phyloP scores from a whole-genome alignment of 2,797 vertebrate genomes.

The Agapornis canus region DNA sequence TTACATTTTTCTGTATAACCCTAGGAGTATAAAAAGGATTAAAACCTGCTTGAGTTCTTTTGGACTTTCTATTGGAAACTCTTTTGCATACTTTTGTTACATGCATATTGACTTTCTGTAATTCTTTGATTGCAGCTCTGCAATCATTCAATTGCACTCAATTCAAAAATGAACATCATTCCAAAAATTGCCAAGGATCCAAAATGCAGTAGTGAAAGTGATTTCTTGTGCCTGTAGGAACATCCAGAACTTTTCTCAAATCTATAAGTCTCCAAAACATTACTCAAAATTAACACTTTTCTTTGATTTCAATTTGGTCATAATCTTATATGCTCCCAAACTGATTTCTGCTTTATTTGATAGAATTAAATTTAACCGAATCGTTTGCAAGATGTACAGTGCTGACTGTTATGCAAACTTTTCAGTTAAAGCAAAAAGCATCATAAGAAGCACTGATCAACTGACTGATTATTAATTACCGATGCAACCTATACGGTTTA shows the following conservation, averaged over 20 bases:
- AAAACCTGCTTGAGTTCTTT: background rate
- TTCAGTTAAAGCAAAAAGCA: background rate
- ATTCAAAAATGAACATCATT: constrained; percentile 25
- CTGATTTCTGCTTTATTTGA: background rate
- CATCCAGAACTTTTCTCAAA: background rate
- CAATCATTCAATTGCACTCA: too few relatives aligned
- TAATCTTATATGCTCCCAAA: background rate
- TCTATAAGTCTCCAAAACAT: background rate
- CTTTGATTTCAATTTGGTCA: background rate
- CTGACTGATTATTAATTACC: background rate
- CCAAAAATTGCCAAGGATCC: constrained; percentile 14
- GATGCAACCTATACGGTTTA: background rate
- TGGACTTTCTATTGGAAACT: constrained; percentile 20
- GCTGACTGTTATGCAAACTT: background rate
- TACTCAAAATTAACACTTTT: constrained; percentile 2
- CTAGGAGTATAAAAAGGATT: constrained; percentile 27
- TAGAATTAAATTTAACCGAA: background rate
- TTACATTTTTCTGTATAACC: background rate
- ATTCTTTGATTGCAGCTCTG: constrained; percentile 35
- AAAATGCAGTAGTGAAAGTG: background rate
- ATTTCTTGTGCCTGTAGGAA: background rate
- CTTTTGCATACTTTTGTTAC: constrained; percentile 24
- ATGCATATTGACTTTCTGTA: constrained; percentile 12
- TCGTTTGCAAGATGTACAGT: background rate
- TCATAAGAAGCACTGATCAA: background rate